phyloP scores from a whole-genome alignment of 2,113 vertebrate species.

The Mesitornis unicolor region DNA sequence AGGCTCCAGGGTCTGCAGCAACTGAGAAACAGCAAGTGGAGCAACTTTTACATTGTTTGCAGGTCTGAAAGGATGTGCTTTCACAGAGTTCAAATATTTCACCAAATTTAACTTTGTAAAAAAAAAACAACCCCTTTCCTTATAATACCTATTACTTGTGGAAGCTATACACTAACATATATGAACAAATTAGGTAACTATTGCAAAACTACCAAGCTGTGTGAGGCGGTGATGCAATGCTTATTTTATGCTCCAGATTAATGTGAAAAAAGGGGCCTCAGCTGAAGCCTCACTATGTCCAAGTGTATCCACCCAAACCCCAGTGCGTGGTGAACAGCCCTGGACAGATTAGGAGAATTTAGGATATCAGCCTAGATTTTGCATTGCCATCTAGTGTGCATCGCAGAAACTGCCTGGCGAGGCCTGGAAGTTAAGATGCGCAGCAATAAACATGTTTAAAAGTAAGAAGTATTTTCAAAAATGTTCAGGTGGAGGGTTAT shows the following conservation, averaged over 20 bases:
- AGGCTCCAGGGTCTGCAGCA: background rate
- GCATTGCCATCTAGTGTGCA: conserved; percentile 46
- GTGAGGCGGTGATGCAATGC: background rate
- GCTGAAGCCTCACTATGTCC: background rate
- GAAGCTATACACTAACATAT: background rate
- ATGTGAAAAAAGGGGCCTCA: background rate
- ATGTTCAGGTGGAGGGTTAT: fast-evolving
- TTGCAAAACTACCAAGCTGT: background rate
- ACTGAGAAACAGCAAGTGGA: background rate
- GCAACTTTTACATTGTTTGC: background rate
- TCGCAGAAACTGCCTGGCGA: background rate
- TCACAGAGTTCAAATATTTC: background rate
- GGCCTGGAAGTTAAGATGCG: no score
- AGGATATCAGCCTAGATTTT: background rate
- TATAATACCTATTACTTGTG: background rate
- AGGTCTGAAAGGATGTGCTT: background rate
- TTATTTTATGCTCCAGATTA: background rate
- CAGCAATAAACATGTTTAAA: fast-evolving
- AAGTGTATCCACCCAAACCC: background rate
- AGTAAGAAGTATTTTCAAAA: background rate
- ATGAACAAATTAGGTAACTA: background rate
- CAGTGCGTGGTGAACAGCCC: fast-evolving
- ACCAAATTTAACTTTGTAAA: background rate
- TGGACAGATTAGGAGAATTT: background rate
- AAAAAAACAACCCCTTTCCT: background rate